Percentiles rank a stretch among this genome's conserved stretches.
Evolutionary conservation across 2,888 invertebrate species (phyloP).

Genomic region (Polylopha cassiicola): DNA sequence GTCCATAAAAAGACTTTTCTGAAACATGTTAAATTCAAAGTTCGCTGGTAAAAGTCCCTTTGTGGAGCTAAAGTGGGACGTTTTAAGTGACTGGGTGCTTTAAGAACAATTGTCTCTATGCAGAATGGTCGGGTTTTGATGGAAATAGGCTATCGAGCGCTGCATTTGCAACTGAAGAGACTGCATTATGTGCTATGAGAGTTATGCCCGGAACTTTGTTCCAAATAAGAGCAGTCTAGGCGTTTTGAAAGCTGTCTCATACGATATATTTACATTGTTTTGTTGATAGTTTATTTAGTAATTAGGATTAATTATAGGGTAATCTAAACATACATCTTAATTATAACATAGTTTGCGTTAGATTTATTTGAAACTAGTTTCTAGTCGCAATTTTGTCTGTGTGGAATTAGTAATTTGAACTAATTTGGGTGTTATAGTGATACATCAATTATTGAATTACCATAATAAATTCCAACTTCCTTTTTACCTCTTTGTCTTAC

Average conservation of each 20-base stretch:
- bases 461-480: too few relatives aligned
- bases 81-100: constrained; percentile 55
- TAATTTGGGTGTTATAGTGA: too few relatives aligned
- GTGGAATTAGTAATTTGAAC: too few relatives aligned
- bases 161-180: constrained; percentile 41
- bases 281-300: not conserved
- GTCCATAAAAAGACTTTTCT: constrained; percentile 6
- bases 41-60: constrained; percentile 50
- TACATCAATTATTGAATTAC: too few relatives aligned
- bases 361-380: too few relatives aligned
- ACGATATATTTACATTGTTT: constrained; percentile 8
- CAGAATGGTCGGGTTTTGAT: constrained; percentile 51
- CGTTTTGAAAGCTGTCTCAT: too few relatives aligned
- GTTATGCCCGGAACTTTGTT: constrained; percentile 23
- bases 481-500: too few relatives aligned
- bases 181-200: constrained; percentile 21
- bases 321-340: too few relatives aligned
- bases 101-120: constrained; percentile 63
- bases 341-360: too few relatives aligned
- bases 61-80: constrained; percentile 56
- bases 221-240: constrained; percentile 5
- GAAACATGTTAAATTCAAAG: constrained; percentile 21
- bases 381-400: too few relatives aligned
- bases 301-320: too few relatives aligned
- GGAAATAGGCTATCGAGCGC: constrained; percentile 58